Evolutionary conservation across 23 tunicate genomes (phyloP).

Genomic region (Styela clava): DNA sequence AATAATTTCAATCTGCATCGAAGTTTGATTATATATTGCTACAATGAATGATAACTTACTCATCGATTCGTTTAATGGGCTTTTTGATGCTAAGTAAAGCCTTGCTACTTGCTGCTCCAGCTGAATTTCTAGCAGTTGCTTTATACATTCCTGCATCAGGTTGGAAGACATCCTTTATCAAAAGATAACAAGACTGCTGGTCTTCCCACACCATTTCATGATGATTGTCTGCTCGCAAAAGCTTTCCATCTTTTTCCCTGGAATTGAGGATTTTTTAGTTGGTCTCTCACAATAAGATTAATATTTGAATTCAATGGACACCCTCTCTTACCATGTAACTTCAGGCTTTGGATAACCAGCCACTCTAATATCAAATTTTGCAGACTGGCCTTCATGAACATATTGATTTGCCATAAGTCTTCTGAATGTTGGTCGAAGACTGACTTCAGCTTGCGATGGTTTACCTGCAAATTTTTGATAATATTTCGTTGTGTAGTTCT

Average conservation of each 20-base stretch:
- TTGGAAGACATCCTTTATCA: conserved; percentile 66
- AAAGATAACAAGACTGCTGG: conserved; percentile 64
- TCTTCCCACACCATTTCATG: conserved; percentile 93
- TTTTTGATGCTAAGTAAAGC: conserved; percentile 57
- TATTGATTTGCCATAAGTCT: conserved; percentile 80
- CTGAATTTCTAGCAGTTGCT: conserved; percentile 83
- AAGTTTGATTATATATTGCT: too few species aligned
- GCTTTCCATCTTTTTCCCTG: conserved; percentile 93
- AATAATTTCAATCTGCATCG: too few species aligned
- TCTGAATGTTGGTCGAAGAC: conserved; percentile 87
- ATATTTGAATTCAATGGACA: too few species aligned
- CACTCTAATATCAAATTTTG: conserved; percentile 82
- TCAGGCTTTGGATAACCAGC: conserved; percentile 81
- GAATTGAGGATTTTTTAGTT: background rate
- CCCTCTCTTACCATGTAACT: conserved; percentile 82
- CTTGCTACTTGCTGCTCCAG: conserved; percentile 80
- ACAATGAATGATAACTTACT: background rate
- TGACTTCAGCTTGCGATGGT: conserved; percentile 64
- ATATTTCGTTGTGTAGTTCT: background rate
- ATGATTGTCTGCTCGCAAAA: conserved; percentile 51
- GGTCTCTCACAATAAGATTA: too few species aligned
- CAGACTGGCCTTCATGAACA: conserved; percentile 81
- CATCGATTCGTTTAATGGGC: background rate
- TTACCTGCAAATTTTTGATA: conserved; percentile 19
- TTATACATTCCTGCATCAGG: conserved; percentile 85